Conservation (phyloP, 2,888 invertebrate genomes). For the Morinoia aosen region DNA sequence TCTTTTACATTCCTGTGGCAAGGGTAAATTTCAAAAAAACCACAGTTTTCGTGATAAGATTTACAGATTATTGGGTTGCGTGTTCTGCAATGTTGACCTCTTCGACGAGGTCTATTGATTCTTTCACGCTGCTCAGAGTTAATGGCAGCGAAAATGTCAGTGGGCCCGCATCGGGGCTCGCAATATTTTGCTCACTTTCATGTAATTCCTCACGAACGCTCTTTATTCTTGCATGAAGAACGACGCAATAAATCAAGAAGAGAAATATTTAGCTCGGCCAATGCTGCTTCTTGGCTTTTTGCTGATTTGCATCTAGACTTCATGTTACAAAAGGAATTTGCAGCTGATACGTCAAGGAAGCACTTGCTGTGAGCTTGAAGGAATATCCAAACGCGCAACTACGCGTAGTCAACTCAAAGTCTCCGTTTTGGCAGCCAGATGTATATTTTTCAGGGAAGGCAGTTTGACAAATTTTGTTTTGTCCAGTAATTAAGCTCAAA, state of each 20-base stretch:
- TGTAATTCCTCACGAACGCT: background rate
- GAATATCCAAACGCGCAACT: too few relatives aligned
- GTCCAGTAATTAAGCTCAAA: too few relatives aligned
- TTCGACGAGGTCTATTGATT: background rate
- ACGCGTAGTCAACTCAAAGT: too few relatives aligned
- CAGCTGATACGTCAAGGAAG: too few relatives aligned
- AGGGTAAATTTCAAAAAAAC: background rate
- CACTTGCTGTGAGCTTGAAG: too few relatives aligned
- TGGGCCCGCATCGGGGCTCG: background rate
- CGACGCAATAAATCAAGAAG: background rate
- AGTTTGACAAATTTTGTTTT: too few relatives aligned
- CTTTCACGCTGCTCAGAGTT: background rate
- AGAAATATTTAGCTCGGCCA: background rate
- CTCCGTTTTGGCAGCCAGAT: too few relatives aligned
- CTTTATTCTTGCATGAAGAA: background rate
- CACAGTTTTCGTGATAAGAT: background rate
- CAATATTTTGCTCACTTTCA: background rate
- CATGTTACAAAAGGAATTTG: too few relatives aligned
- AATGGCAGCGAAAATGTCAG: background rate
- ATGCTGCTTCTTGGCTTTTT: background rate
- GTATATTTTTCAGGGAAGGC: too few relatives aligned
- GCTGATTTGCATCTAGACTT: background rate
- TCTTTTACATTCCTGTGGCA: background rate
- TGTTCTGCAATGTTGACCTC: slow-evolving; percentile 2
- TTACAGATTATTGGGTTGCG: background rate